Evolutionary conservation across 2,113 vertebrate genomes (phyloP).

Genomic region (Cryptotis parvus): DNA sequence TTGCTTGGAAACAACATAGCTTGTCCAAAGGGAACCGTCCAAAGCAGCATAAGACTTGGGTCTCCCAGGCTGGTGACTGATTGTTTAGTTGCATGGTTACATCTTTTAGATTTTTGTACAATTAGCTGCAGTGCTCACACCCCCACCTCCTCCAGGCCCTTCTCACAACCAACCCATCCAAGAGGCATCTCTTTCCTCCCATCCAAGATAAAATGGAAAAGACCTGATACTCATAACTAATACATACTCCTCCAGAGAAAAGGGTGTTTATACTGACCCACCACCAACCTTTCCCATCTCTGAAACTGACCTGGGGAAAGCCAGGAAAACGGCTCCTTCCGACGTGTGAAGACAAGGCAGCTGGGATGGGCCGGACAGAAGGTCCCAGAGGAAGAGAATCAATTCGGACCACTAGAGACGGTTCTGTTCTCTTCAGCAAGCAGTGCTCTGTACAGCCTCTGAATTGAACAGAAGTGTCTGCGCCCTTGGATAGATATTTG

Average conservation of each 20-base stretch:
- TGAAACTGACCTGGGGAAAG: slow-evolving; percentile 76
- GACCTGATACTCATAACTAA: slow-evolving; percentile 85
- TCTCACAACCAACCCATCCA: background rate
- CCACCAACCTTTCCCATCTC: slow-evolving; percentile 79
- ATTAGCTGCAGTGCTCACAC: background rate
- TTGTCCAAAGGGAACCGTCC: slow-evolving; percentile 12
- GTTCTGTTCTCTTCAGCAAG: slow-evolving; percentile 81
- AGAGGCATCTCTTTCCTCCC: slow-evolving; percentile 51
- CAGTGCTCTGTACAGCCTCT: no score
- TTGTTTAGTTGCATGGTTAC: slow-evolving; percentile 52
- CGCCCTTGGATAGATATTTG: no score
- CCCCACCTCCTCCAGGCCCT: background rate
- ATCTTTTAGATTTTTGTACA: slow-evolving; percentile 63
- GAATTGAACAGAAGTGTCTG: no score
- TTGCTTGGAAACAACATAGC: background rate
- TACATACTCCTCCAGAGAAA: slow-evolving; percentile 78
- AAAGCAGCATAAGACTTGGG: background rate
- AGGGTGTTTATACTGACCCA: slow-evolving; percentile 85
- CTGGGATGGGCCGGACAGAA: slow-evolving; percentile 86
- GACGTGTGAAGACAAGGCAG: slow-evolving; percentile 70
- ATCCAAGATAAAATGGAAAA: slow-evolving; percentile 76
- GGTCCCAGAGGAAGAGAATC: slow-evolving; percentile 85
- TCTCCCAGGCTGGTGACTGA: background rate
- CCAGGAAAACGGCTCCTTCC: slow-evolving; percentile 62
- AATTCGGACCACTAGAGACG: slow-evolving; percentile 85